A percentile compares a stretch with the other conserved stretches of the same genome.
These are phyloP conservation scores for Tholera decimalis DNA, from an alignment of 2,888 invertebrate genomes.

Conservation along the genomic window DNA sequence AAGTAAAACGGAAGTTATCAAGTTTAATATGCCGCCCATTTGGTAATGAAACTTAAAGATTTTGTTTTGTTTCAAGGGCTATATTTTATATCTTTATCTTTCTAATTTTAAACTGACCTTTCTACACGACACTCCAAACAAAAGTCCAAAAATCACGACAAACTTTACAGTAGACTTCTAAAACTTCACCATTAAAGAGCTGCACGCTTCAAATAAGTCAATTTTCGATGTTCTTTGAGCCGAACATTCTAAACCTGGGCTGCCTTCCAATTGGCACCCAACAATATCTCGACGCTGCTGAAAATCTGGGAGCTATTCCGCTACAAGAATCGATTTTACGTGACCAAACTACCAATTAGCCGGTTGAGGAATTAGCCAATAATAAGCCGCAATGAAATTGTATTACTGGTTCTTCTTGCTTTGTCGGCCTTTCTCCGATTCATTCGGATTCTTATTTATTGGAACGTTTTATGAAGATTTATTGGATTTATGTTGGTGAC, in stretches of 20 bases:
- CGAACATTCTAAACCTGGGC: conserved; percentile 54
- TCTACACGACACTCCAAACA: background rate
- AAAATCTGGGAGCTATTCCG: conserved; percentile 47
- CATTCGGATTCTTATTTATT: conserved; percentile 43
- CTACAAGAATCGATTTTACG: conserved; percentile 59
- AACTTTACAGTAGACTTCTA: conserved; percentile 8
- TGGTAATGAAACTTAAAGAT: background rate
- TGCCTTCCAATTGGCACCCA: conserved; percentile 65
- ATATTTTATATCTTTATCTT: background rate
- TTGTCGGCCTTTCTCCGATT: conserved; percentile 32
- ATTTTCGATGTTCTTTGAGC: conserved; percentile 55
- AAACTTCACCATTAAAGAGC: conserved; percentile 23
- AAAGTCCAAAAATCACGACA: background rate
- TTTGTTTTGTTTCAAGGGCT: background rate
- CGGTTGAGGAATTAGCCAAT: conserved; percentile 50
- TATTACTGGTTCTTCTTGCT: conserved; percentile 45
- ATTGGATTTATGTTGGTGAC: conserved; percentile 5
- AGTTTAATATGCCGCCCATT: conserved; percentile 19
- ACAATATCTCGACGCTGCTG: conserved; percentile 35
- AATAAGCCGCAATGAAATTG: conserved; percentile 52
- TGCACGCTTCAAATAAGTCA: conserved; percentile 58
- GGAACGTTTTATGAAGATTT: conserved; percentile 26
- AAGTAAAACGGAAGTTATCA: too few species aligned
- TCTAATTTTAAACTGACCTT: background rate
- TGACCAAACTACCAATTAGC: conserved; percentile 59